A percentile compares a stretch with the other conserved stretches of the same genome.
Conservation (phyloP, 1,140 invertebrate species). For the Lasaia peninsularis region DNA sequence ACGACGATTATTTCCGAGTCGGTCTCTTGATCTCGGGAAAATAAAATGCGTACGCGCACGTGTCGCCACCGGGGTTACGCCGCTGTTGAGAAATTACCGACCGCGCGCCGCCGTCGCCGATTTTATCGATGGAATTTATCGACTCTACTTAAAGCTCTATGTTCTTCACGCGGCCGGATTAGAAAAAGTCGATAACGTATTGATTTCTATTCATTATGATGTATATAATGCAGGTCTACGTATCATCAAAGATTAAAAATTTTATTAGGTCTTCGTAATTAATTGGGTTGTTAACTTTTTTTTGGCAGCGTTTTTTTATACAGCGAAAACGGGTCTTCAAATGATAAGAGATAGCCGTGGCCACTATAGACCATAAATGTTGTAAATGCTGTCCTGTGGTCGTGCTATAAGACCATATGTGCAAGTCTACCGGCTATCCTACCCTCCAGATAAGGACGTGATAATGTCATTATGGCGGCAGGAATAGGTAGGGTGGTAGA, state of each 20-base stretch:
- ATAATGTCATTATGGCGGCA: too few relatives aligned
- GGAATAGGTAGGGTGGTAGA: too few relatives aligned
- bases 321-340: too few relatives aligned
- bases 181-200: slow-evolving; percentile 27
- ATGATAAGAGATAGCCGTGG: too few relatives aligned
- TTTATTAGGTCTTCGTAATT: not conserved
- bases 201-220: slow-evolving; percentile 1
- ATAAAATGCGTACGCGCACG: slow-evolving; percentile 73
- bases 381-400: too few relatives aligned
- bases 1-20: slow-evolving; percentile 70
- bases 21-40: slow-evolving; percentile 59
- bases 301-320: too few relatives aligned
- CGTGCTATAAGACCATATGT: too few relatives aligned
- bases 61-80: slow-evolving; percentile 73
- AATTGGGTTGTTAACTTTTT: not conserved
- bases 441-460: too few relatives aligned
- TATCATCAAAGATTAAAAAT: not conserved
- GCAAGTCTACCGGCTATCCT: too few relatives aligned
- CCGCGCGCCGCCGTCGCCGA: slow-evolving; percentile 62
- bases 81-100: slow-evolving; percentile 71
- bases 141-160: slow-evolving; percentile 52
- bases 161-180: slow-evolving; percentile 32
- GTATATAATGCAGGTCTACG: not conserved
- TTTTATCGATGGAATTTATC: slow-evolving; percentile 76
- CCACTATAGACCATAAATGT: too few relatives aligned